A percentile compares a stretch with the other conserved stretches of the same genome.
phyloP scores from a whole-genome alignment of 2,113 vertebrate genomes.

The Phainopepla nitens region DNA sequence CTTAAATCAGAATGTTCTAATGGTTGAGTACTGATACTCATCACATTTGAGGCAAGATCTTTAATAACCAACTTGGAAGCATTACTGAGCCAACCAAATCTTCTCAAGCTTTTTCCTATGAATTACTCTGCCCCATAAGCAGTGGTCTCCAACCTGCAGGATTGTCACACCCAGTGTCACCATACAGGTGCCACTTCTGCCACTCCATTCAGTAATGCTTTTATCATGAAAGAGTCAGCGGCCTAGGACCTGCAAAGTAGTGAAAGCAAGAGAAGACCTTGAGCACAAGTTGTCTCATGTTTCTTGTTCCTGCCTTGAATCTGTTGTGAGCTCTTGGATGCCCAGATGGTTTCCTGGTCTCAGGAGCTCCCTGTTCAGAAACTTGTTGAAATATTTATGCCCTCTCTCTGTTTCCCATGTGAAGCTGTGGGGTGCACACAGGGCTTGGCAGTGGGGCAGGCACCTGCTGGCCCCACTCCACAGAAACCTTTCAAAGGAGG shows the following conservation, averaged over 20 bases:
- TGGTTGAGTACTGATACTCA: not conserved
- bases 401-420: accelerated
- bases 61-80: not conserved
- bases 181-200: not conserved
- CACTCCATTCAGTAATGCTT: not conserved
- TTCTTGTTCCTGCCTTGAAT: not conserved
- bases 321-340: accelerated
- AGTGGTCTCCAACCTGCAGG: not conserved
- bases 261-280: not conserved
- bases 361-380: not conserved
- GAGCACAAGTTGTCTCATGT: accelerated
- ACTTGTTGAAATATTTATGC: not conserved
- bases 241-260: not conserved
- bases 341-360: not conserved
- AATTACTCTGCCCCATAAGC: not conserved
- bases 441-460: not conserved
- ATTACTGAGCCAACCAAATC: not conserved
- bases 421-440: accelerated
- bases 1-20: not conserved
- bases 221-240: not conserved
- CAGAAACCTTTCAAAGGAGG: not conserved
- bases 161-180: not conserved
- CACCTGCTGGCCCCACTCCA: not conserved
- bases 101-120: not conserved
- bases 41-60: not conserved